phyloP scores from a whole-genome alignment of 2,797 vertebrate genomes.

The Sardinella longiceps region DNA sequence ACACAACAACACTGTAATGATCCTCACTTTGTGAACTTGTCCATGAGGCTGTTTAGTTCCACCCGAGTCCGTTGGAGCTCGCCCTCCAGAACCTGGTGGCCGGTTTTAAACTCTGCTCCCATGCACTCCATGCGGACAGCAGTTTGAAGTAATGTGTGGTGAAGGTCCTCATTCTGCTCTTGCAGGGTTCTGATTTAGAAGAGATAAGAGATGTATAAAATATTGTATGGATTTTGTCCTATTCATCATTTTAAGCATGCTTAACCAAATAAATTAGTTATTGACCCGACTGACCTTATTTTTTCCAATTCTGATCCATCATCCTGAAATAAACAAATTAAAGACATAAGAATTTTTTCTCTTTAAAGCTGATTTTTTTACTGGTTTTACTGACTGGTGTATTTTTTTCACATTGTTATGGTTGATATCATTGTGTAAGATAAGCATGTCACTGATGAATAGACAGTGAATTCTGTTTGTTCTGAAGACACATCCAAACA shows the following conservation, averaged over 20 bases:
- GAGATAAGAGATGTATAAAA: neutral
- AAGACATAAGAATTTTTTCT: conserved; percentile 25
- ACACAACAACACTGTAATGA: neutral
- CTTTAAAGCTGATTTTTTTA: conserved; percentile 31
- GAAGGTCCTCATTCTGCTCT: conserved; percentile 73
- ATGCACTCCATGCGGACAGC: conserved; percentile 73
- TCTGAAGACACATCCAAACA: neutral
- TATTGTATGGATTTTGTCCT: too few relatives aligned
- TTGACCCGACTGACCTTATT: conserved; percentile 70
- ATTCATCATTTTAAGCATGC: too few relatives aligned
- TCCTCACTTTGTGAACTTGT: conserved; percentile 74
- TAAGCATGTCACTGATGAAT: conserved; percentile 62
- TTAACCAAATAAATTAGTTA: neutral
- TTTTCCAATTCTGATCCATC: conserved; percentile 59
- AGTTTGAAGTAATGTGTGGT: conserved; percentile 70
- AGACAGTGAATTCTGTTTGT: conserved; percentile 25
- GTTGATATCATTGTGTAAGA: conserved; percentile 28
- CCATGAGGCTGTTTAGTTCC: conserved; percentile 71
- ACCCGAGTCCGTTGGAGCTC: conserved; percentile 74
- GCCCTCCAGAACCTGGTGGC: conserved; percentile 70
- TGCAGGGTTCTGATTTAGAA: conserved; percentile 63
- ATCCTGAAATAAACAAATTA: conserved; percentile 61
- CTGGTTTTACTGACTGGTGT: neutral
- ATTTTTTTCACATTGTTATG: conserved; percentile 28
- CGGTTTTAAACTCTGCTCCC: conserved; percentile 75